These are phyloP conservation scores for Abrostola tripartita DNA, from an alignment of 2,888 invertebrate genomes.

Conservation along the genomic window DNA sequence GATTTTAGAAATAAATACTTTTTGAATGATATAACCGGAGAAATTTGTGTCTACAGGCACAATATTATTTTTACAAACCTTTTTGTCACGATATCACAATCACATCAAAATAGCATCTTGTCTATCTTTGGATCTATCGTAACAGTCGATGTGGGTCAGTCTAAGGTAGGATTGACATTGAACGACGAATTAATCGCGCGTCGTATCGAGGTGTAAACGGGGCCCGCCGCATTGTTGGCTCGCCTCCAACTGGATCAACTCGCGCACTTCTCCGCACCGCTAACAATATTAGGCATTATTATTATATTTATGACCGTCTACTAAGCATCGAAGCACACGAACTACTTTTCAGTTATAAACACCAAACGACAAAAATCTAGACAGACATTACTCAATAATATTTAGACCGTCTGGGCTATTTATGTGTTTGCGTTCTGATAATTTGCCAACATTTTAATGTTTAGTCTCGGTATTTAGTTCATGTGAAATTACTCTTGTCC, in stretches of 20 bases:
- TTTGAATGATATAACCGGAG: no score
- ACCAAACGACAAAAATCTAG: slow-evolving; percentile 33
- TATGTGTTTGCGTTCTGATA: slow-evolving; percentile 44
- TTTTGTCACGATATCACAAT: slow-evolving; percentile 10
- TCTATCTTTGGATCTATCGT: slow-evolving; percentile 34
- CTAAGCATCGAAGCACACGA: slow-evolving; percentile 54
- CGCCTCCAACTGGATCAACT: slow-evolving; percentile 73
- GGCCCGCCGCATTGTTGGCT: slow-evolving; percentile 68
- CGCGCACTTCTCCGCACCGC: slow-evolving; percentile 48
- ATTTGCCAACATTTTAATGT: slow-evolving; percentile 48
- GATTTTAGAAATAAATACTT: neutral
- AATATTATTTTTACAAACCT: neutral
- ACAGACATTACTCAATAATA: slow-evolving; percentile 35
- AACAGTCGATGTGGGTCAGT: slow-evolving; percentile 65
- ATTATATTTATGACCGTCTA: slow-evolving; percentile 51
- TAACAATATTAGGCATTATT: slow-evolving; percentile 52
- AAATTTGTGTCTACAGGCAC: no score
- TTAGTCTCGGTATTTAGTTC: slow-evolving; percentile 40
- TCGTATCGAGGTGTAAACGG: slow-evolving; percentile 67
- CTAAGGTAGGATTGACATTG: slow-evolving; percentile 79
- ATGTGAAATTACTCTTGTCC: slow-evolving; percentile 7
- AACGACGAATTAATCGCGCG: slow-evolving; percentile 65
- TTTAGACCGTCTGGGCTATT: slow-evolving; percentile 51
- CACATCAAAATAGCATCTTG: slow-evolving; percentile 32
- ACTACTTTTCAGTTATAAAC: slow-evolving; percentile 33